Percentiles rank a stretch among this genome's conserved stretches.
Conservation (phyloP, 1,140 invertebrate genomes). For the Drosophila parvula region DNA sequence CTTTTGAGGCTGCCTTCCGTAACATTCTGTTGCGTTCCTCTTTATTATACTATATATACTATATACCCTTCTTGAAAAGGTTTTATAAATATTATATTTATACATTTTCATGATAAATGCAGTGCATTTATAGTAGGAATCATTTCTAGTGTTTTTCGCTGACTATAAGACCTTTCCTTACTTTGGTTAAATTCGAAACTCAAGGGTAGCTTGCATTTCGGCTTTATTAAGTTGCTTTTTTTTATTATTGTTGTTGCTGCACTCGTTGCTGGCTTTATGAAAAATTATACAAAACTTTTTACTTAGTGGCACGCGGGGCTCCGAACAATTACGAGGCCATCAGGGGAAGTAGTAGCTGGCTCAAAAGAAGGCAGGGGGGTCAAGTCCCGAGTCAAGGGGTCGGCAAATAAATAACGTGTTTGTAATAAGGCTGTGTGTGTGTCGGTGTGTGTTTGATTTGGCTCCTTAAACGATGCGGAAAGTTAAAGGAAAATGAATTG, state of each 20-base stretch:
- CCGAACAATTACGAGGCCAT: conserved; percentile 69
- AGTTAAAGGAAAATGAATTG: conserved; percentile 20
- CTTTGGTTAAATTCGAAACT: not conserved
- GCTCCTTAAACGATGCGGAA: conserved; percentile 42
- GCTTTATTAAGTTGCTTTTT: not conserved
- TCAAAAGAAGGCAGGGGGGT: not conserved
- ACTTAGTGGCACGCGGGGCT: conserved; percentile 62
- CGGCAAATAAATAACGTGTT: conserved; percentile 70
- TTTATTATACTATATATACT: not conserved
- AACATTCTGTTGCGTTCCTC: conserved; percentile 1
- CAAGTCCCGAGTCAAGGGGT: conserved; percentile 10
- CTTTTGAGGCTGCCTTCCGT: conserved; percentile 8
- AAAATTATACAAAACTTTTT: conserved; percentile 81
- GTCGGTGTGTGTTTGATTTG: conserved; percentile 56
- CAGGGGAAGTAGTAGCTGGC: conserved; percentile 7
- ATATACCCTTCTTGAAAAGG: not conserved
- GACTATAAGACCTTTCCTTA: not conserved
- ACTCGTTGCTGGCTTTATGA: conserved; percentile 57
- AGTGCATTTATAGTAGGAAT: accelerated
- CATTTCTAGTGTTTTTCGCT: not conserved
- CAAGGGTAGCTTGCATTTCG: not conserved
- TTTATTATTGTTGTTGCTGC: conserved; percentile 19
- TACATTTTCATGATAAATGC: not conserved
- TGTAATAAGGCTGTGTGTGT: conserved; percentile 39
- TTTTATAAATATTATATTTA: not conserved